Evolutionary conservation across 2,797 vertebrate species (phyloP).

Genomic region (Loris lydekkerianus): DNA sequence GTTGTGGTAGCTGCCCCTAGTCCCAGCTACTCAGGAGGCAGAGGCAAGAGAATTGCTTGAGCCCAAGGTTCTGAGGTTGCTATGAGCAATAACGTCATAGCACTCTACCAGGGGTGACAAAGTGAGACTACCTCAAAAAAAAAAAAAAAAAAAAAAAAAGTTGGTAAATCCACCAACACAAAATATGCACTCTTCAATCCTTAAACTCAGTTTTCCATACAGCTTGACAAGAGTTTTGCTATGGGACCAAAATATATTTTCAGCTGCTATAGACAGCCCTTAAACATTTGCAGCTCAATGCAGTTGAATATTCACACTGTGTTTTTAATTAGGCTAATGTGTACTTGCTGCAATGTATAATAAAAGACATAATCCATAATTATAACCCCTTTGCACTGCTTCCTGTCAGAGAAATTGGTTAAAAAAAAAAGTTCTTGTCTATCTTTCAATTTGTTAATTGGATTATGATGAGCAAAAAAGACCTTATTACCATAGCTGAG

Average conservation of each 20-base stretch:
- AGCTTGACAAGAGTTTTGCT: conserved; percentile 73
- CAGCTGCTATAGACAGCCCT: conserved; percentile 75
- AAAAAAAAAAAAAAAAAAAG: too few species aligned
- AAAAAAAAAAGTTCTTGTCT: conserved; percentile 75
- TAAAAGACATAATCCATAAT: conserved; percentile 82
- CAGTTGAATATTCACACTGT: conserved; percentile 75
- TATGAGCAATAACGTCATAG: too few species aligned
- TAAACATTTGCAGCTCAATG: conserved; percentile 81
- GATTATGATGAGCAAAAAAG: conserved; percentile 76
- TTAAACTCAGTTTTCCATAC: conserved; percentile 78
- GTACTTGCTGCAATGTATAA: conserved; percentile 79
- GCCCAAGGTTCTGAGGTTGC: too few species aligned
- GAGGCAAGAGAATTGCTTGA: too few species aligned
- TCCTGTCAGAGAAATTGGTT: conserved; percentile 77
- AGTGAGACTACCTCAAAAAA: too few species aligned
- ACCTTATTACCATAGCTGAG: conserved; percentile 70
- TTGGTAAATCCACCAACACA: conserved; percentile 71
- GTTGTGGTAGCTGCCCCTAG: too few species aligned
- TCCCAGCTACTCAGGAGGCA: too few species aligned
- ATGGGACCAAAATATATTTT: conserved; percentile 78
- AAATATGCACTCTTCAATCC: conserved; percentile 76
- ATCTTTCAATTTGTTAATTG: conserved; percentile 84
- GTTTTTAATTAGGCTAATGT: conserved; percentile 84
- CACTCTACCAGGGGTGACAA: too few species aligned
- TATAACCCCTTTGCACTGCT: conserved; percentile 73